Evolutionary conservation across 2,113 vertebrate species (phyloP), one percentile per base, ranked within the genome.

Genomic region (Ramphastos sulfuratus): DNA sequence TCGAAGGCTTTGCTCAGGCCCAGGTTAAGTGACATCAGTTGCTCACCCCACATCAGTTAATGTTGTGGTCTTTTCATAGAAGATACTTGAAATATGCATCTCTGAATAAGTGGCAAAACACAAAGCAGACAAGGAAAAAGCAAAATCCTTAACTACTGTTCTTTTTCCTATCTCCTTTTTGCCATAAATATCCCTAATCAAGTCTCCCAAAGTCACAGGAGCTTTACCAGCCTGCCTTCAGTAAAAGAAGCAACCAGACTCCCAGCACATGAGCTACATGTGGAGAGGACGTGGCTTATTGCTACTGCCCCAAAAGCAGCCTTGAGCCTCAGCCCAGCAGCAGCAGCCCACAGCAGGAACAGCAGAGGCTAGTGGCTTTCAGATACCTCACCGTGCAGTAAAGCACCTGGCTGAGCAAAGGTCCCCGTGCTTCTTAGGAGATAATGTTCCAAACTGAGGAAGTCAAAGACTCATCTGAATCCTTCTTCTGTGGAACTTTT

Each of bases 341-440:
- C 1, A 2, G 52, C 44, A 42, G 42, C 1, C 65, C 2, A 28
- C n/a, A 12, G 46, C 28, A 10, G 1, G 2, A 16, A 10, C 48
- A 33, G 15, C 1, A 1, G 28, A 37, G 64, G n/a, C 23, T 0
- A 0, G 42, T 42, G 42, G 42, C 42, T 42, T 42, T 42, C 15
- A 15, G 42, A 42, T 42, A 42, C 42, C 42, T 42, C 15, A 15
- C 42, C 6, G 42, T 6, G n/a, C 72, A 16, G 28, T 4, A 2
- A 12, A 59, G 63, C n/a, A 20, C 28, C 20, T 0, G 0, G 3
- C 64, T 8, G 25, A 66, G 80, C 56, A 64, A 46, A 74, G 70
- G 37, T 6, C 28, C 13, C 0, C 0, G 0, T 9, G 39, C 44
- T 76, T 46, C 46, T 28, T 4, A 5, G 3, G 7, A 35, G 25